Conservation (phyloP, 2,888 invertebrate genomes). For the Eristalinus sepulchralis region DNA sequence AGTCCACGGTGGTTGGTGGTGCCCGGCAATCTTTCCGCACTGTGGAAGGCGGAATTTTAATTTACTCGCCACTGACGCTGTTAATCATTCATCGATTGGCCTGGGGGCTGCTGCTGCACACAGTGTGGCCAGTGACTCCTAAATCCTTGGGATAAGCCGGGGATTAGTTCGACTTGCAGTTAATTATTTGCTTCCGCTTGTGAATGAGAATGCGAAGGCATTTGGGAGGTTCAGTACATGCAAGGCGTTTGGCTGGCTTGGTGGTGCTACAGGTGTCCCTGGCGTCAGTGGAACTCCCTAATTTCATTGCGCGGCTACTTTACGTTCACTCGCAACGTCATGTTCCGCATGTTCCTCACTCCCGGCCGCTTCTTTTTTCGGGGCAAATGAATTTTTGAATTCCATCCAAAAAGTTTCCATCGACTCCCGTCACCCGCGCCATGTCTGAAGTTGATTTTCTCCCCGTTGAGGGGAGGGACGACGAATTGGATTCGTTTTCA, state of each 20-base stretch:
- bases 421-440: not conserved
- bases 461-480: not conserved
- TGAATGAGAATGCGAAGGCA: not conserved
- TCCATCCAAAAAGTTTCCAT: constrained; percentile 11
- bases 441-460: constrained; percentile 14
- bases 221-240: too few species aligned
- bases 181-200: constrained; percentile 39
- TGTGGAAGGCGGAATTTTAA: constrained; percentile 64
- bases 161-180: constrained; percentile 28
- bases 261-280: too few species aligned
- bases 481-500: constrained; percentile 48
- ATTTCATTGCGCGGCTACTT: too few species aligned
- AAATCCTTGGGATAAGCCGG: constrained; percentile 22
- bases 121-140: constrained; percentile 51
- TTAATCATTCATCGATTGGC: constrained; percentile 54
- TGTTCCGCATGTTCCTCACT: not conserved
- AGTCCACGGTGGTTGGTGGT: not conserved
- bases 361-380: not conserved
- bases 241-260: too few species aligned
- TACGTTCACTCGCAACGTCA: not conserved
- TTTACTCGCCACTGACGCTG: constrained; percentile 58
- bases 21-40: constrained; percentile 17
- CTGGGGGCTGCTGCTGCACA: not conserved
- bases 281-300: too few species aligned
- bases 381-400: constrained; percentile 47